A percentile compares a stretch with the other conserved stretches of the same genome.
Conservation (phyloP, 2,113 vertebrate genomes). For the Siphamia tubifer region DNA sequence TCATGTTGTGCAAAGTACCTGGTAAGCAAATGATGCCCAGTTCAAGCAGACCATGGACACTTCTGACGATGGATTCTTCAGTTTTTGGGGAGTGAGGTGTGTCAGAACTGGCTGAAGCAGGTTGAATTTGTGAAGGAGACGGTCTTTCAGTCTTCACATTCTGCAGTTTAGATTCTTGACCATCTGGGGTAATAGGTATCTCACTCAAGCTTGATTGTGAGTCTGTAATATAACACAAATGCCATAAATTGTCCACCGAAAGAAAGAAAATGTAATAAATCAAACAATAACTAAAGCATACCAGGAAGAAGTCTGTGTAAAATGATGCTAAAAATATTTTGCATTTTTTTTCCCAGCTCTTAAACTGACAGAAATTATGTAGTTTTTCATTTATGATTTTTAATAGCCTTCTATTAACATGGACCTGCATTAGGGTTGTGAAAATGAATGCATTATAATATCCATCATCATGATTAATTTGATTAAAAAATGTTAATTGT, state of each 20-base stretch:
- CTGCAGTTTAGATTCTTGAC: conserved; percentile 26
- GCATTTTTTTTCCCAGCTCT: not conserved
- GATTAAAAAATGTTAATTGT: too few relatives aligned
- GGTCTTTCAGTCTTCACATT: conserved; percentile 37
- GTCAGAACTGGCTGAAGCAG: conserved; percentile 18
- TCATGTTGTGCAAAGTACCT: conserved; percentile 75
- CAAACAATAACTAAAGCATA: not conserved
- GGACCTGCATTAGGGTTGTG: too few relatives aligned
- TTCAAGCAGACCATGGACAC: conserved; percentile 75
- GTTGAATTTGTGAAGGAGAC: conserved; percentile 7
- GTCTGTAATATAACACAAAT: conserved; percentile 60
- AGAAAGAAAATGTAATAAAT: not conserved
- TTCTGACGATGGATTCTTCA: conserved; percentile 69
- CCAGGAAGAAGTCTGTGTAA: not conserved
- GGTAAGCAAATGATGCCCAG: conserved; percentile 86
- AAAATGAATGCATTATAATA: too few relatives aligned
- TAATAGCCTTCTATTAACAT: not conserved
- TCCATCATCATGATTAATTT: too few relatives aligned
- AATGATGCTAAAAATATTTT: too few relatives aligned
- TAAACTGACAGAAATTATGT: not conserved
- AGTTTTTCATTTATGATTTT: not conserved
- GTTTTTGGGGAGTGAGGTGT: conserved; percentile 46
- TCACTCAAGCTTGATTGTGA: conserved; percentile 36
- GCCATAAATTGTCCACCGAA: not conserved
- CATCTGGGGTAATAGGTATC: conserved; percentile 31